Conservation (phyloP, 2,888 invertebrate genomes). For the Siphlonurus alternatus region DNA sequence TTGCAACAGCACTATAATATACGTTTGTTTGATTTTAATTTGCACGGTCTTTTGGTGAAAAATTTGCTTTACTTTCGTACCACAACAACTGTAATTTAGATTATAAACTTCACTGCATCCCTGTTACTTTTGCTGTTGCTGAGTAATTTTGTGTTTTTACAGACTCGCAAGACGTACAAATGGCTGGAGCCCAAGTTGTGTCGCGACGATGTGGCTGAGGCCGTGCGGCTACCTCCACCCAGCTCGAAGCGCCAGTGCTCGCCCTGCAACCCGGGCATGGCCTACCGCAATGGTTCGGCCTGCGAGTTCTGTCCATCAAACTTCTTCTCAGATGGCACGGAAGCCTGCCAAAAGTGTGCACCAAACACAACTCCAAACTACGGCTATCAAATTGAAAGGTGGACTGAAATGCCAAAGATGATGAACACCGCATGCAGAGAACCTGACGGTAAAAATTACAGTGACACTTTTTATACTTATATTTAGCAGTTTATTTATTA, state of each 20-base stretch:
- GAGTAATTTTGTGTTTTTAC: no score
- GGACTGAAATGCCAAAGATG: constrained; percentile 29
- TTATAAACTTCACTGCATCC: no score
- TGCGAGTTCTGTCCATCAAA: constrained; percentile 33
- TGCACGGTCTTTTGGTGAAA: no score
- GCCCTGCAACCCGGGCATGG: constrained; percentile 37
- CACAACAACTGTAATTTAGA: no score
- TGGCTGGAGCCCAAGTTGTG: constrained; percentile 37
- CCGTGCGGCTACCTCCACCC: constrained; percentile 25
- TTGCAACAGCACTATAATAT: no score
- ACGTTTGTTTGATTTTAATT: no score
- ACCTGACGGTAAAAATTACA: constrained; percentile 15
- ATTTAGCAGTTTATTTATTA: no score
- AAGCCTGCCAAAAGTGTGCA: constrained; percentile 27
- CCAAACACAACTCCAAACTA: constrained; percentile 33
- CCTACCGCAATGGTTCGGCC: constrained; percentile 22
- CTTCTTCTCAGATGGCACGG: constrained; percentile 26
- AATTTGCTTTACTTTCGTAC: no score
- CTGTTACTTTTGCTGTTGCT: no score
- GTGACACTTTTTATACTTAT: no score
- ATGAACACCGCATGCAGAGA: constrained; percentile 29
- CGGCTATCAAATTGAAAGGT: constrained; percentile 29
- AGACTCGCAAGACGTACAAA: constrained; percentile 29
- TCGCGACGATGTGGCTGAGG: constrained; percentile 24
- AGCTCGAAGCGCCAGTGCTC: constrained; percentile 25